A percentile compares a stretch with the other conserved stretches of the same genome.
Conservation (phyloP, 2,888 invertebrate genomes). For the Stenodema calcarata region DNA sequence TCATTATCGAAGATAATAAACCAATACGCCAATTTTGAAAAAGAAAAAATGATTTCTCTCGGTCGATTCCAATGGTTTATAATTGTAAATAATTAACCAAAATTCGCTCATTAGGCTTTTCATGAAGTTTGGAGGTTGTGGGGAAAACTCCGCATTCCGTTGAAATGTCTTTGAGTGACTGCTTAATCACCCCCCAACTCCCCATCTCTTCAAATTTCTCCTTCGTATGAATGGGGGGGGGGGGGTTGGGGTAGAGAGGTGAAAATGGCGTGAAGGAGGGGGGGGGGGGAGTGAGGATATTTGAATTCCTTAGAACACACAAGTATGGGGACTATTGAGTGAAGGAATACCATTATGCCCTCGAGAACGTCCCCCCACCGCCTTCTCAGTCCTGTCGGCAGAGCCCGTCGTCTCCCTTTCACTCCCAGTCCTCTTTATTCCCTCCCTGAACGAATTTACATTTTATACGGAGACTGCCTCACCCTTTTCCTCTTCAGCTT, state of each 20-base stretch:
- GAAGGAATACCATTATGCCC: slow-evolving; percentile 50
- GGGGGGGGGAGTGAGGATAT: slow-evolving; percentile 40
- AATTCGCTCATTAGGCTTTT: no score
- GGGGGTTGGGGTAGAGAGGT: background rate
- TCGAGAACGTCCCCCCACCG: background rate
- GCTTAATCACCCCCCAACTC: no score
- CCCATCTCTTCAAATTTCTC: no score
- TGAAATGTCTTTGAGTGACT: no score
- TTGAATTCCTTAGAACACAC: slow-evolving; percentile 54
- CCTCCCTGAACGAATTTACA: slow-evolving; percentile 46
- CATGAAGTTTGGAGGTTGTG: no score
- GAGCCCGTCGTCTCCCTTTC: background rate
- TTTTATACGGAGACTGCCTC: slow-evolving; percentile 46
- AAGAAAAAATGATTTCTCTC: no score
- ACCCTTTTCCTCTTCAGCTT: background rate
- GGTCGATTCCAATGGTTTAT: no score
- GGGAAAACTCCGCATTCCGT: background rate
- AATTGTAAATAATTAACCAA: no score
- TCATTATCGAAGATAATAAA: no score
- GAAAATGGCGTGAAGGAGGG: background rate
- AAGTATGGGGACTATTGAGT: slow-evolving; percentile 53
- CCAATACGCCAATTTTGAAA: no score
- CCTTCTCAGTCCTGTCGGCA: background rate
- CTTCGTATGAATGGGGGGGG: no score
- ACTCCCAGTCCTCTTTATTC: slow-evolving; percentile 12